Evolutionary conservation across 2,888 invertebrate genomes (phyloP), one percentile per base, ranked within the genome.

Genomic region (Phyllotreta striolata): DNA sequence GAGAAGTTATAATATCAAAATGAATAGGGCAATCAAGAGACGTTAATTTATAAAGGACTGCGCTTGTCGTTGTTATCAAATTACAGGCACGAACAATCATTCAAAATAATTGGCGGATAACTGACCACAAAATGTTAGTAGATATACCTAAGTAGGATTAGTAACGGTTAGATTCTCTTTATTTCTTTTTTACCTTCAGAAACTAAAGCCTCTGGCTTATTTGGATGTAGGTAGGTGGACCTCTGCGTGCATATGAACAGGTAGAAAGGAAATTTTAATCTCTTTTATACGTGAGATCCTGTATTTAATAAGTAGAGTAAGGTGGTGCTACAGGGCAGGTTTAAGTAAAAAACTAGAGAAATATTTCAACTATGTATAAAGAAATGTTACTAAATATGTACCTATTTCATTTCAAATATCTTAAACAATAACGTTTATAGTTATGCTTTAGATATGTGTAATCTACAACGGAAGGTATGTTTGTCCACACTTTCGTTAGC

Each of bases 41-140:
- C 10, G 9, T 46, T 46, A 55, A 54, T 51, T 51, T 51, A 51
- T 24, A 24, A 24, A 59, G 51, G 41, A 40, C 10, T 43, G 37
- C 59, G 64, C 64, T 46, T 64, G 62, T 64, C 44, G 64, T 65
- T 66, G 62, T 55, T 57, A 60, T 59, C 60, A 66, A 66, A 68
- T 68, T 68, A 68, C 51, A 38, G 47, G 41, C 67, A 65, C 61
- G 64, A 54, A 64, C 52, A 54, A 64, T 61, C 64, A 61, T 63
- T 57, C 58, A 54, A 52, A 63, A 59, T 67, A 65, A 67, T 65
- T 55, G 67, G 55, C 63, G 40, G 61, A 65, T 59, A 52, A 63
- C 65, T 63, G 60, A 65, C 65, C 67, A 61, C 67, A 67, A 63
- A 63, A 56, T 63, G 55, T 62, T 62, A 62, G 54, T 41, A 41